These are phyloP conservation scores for Mesoclemmys tuberculata DNA, from an alignment of 2,113 vertebrate genomes.

Conservation along the genomic window DNA sequence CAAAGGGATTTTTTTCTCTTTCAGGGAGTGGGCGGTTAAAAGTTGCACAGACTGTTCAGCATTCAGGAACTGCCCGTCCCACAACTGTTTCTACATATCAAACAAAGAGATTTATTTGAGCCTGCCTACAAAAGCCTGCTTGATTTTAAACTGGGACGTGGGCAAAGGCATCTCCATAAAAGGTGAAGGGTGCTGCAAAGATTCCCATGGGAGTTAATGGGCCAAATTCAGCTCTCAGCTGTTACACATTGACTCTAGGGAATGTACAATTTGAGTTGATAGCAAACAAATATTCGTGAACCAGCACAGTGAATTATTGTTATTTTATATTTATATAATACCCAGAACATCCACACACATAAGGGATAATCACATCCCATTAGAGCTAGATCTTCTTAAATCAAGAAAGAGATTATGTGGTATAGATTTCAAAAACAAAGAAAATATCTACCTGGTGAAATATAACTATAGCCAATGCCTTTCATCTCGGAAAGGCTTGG, in stretches of 20 bases:
- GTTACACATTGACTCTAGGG: constrained; percentile 36
- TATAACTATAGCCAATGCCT: background rate
- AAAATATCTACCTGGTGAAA: background rate
- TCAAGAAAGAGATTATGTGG: background rate
- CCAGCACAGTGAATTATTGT: constrained; percentile 24
- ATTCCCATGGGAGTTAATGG: constrained; percentile 2
- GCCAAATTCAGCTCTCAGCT: constrained; percentile 62
- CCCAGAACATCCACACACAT: background rate
- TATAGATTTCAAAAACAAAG: background rate
- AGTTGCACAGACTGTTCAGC: constrained; percentile 17
- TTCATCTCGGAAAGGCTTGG: background rate
- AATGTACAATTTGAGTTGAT: background rate
- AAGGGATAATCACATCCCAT: background rate
- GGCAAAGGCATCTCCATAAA: constrained; percentile 56
- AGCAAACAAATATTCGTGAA: constrained; percentile 19
- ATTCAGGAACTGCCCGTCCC: constrained; percentile 59
- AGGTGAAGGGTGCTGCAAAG: constrained; percentile 24
- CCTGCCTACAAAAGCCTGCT: constrained; percentile 41
- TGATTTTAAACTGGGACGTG: constrained; percentile 35
- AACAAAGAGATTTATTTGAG: background rate
- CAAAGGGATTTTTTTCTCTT: background rate
- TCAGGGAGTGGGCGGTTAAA: constrained; percentile 36
- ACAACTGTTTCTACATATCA: constrained; percentile 27
- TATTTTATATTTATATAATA: constrained; percentile 45
- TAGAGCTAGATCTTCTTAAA: background rate